Conservation (phyloP, 1,140 invertebrate genomes). For the Melitaea cinxia region DNA sequence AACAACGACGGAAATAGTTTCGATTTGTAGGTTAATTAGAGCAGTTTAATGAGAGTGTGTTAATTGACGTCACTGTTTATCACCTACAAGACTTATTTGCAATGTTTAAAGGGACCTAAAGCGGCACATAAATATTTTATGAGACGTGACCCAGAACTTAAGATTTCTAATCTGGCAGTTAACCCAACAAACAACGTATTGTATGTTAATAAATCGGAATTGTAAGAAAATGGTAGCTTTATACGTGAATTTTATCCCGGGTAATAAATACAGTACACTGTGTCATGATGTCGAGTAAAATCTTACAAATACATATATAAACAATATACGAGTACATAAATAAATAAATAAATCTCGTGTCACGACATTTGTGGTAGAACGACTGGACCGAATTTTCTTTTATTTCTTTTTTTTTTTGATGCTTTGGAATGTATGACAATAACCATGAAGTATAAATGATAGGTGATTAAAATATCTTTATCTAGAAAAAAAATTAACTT, state of each 20-base stretch:
- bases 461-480: too few species aligned
- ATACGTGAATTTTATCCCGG: background rate
- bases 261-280: background rate
- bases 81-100: background rate
- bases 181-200: constrained; percentile 27
- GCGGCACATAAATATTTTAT: constrained; percentile 28
- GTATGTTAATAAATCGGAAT: constrained; percentile 26
- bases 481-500: too few species aligned
- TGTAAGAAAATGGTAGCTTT: background rate
- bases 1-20: background rate
- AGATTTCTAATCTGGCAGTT: constrained; percentile 30
- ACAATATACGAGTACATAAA: too few species aligned
- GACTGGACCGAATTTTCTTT: too few species aligned
- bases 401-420: too few species aligned
- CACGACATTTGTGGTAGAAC: too few species aligned
- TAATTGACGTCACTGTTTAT: background rate
- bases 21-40: background rate
- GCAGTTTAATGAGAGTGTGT: background rate
- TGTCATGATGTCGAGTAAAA: background rate
- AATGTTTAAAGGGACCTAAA: constrained; percentile 7
- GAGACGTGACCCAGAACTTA: constrained; percentile 30
- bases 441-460: too few species aligned
- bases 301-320: too few species aligned
- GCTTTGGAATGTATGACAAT: too few species aligned
- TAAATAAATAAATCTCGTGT: too few species aligned